Base-by-base conservation (phyloP, 2,113 vertebrate species). In the Oreochromis aureus region DNA sequence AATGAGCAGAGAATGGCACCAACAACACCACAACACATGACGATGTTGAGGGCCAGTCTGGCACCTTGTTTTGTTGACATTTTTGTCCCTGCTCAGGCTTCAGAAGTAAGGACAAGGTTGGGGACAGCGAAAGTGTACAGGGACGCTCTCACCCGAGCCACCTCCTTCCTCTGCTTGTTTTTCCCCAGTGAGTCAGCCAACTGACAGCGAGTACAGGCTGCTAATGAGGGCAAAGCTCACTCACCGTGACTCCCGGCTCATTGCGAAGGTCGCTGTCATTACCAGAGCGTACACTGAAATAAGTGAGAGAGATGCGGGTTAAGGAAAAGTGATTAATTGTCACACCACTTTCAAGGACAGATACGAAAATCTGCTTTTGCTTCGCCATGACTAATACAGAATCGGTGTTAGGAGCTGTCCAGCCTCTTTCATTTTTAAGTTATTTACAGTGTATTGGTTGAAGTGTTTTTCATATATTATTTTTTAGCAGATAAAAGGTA, bases 1-100 rank as follows among this genome's bases (percentile, higher is more conserved):
- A 95, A 95, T 94, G 92, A 95, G 91, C 84, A 88, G 83, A 82
- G 66, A 84, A 86, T 71, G 84, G 22, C 24, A 34, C 56, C 85
- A 48, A 58, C 22, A 85, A 82, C 66, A 59, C 78, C 56, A 58
- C 24, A 85, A 84, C 56, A 53, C 56, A 15, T 11, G 9, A 76
- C 58, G 27, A 51, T 15, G 86, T 78, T 22, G 27, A 56, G 41
- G 83, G 82, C 87, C 86, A 39, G 87, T 91, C 94, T 93, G 54
- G 22, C 87, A 87, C 86, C 92, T 83, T 79, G 80, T 84, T 63
- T 39, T 18, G 59, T 71, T 89, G 91, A 89, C 86, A 90, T 91
- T 89, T 76, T 71, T 82, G 73, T 79, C 84, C 61, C n/a, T 15
- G 59, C 79, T 88, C 63, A n/a, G 83, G 81, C 66, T 85, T 84